Conservation (phyloP, 2,113 vertebrate species). For the Ondatra zibethicus region DNA sequence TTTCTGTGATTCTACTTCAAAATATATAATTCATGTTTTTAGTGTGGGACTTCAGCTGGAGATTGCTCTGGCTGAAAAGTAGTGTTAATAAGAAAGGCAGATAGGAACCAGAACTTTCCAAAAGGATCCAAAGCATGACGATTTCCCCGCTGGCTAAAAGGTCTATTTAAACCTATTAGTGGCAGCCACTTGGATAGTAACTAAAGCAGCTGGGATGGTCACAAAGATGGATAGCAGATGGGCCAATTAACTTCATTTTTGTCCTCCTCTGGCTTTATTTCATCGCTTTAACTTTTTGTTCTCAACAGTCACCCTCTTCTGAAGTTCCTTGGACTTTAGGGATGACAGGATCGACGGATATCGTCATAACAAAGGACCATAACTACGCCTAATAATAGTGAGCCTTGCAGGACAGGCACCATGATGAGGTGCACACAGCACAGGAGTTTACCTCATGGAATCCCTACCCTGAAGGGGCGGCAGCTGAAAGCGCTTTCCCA, state of each 20-base stretch:
- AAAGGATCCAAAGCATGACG: constrained; percentile 19
- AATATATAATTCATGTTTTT: constrained; percentile 8
- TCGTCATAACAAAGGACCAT: too few relatives aligned
- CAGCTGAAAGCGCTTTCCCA: neutral
- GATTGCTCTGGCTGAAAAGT: constrained; percentile 2
- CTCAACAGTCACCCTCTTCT: neutral
- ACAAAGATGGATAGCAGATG: neutral
- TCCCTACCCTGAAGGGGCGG: neutral
- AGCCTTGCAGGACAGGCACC: neutral
- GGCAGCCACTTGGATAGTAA: neutral
- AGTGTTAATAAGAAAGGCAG: constrained; percentile 4
- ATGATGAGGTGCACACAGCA: neutral
- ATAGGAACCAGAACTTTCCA: constrained; percentile 33
- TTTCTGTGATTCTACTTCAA: constrained; percentile 26
- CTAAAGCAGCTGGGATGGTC: neutral
- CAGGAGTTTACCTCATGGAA: neutral
- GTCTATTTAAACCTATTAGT: neutral
- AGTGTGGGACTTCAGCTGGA: constrained; percentile 12
- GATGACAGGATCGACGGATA: neutral
- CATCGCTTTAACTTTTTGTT: neutral
- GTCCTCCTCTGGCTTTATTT: neutral
- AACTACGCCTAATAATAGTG: neutral
- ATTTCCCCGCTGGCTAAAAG: neutral
- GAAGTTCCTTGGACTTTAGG: neutral
- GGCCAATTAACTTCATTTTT: neutral